Base-by-base conservation (phyloP, 64 coral and sea anemone species). In the Orbicella faveolata region DNA sequence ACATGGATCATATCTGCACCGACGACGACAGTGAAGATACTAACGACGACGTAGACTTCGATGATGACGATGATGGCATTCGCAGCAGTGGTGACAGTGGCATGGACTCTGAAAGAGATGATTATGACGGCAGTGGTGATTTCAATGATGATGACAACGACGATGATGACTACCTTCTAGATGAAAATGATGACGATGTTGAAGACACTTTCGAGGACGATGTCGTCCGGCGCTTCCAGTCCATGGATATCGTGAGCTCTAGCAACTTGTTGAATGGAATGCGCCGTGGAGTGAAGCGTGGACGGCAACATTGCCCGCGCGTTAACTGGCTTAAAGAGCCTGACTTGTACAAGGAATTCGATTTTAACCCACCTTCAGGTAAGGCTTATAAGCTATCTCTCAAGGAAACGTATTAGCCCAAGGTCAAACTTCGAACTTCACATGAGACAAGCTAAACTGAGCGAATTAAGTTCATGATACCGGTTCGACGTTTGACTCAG, bases 271-370 rank as follows among this genome's bases (percentile, higher is more conserved):
- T 59, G 11, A 59, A 2, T 59, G 55, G 11, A 16, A 59, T 59
- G 55, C 9, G 15, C n/a, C 33, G 9, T 6, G 35, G 36, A 41
- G 18, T 3, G 6, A 20, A 20, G 41, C 23, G 48, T 16, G 11
- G 52, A 26, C 51, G 23, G 10, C 9, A 59, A 13, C 52, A 57
- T 23, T 57, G 39, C 30, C 39, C 23, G 13, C 77, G 52, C 3
- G 3, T 33, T 0, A 25, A 79, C 52, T 79, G 77, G 77, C 26
- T 79, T 15, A 52, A 79, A 59, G 52, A 79, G 14, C 77, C 77
- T 57, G 77, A 79, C 52, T 59, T 79, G 77, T 79, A 79, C 77
- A 34, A 79, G 19, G 77, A 79, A 15, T 79, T 61, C 6, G 16
- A 30, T 8, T 79, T 79, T 33, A 79, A 79, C 20, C 20, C 48